Evolutionary conservation across 2,113 vertebrate species (phyloP), one percentile per base, ranked within the genome.

Genomic region (Cichladusa arquata): DNA sequence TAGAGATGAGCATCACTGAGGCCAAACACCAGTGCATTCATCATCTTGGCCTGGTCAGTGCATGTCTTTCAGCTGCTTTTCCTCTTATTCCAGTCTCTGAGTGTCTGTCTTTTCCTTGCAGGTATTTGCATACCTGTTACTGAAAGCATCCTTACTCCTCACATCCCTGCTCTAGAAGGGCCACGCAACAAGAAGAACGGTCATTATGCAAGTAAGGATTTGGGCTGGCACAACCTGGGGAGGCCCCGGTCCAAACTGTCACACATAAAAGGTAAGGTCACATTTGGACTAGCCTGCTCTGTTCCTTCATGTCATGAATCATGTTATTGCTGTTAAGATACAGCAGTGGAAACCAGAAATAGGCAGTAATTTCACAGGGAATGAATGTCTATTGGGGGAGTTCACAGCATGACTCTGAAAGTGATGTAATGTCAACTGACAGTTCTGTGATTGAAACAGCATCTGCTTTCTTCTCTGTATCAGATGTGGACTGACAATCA

Each of bases 61-160:
- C 19, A 14, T 18, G 26, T 19, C 13, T 76, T 28, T 64, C 5
- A 3, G 16, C 22, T 58, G 47, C 34, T 66, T 81, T 91, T 81
- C 26, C 29, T 87, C 26, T 65, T 28, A 22, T 34, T 76, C 34
- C 56, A 7, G 20, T 73, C 6, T 71, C n/a, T 70, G 40, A 42
- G 23, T 28, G 47, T 3, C 15, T 60, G 15, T 60, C 14, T 94
- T 58, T 25, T 72, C 31, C 36, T 85, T 48, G 6, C 94, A 99
- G 99, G 98, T 69, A 99, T 99, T 94, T 99, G 99, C 56, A 97
- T 99, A 67, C 98, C 98, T 2, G 97, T 99, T 67, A 98, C 99
- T 2, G 99, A 99, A 94, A 99, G 98, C 47, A 98, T 99, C 80
- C 96, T 99, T 57, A 99, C 98, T 4, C 98, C 98, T 91, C 99